Base-by-base conservation (phyloP, 1,140 invertebrate genomes). In the Drosophila lacteicornis region DNA sequence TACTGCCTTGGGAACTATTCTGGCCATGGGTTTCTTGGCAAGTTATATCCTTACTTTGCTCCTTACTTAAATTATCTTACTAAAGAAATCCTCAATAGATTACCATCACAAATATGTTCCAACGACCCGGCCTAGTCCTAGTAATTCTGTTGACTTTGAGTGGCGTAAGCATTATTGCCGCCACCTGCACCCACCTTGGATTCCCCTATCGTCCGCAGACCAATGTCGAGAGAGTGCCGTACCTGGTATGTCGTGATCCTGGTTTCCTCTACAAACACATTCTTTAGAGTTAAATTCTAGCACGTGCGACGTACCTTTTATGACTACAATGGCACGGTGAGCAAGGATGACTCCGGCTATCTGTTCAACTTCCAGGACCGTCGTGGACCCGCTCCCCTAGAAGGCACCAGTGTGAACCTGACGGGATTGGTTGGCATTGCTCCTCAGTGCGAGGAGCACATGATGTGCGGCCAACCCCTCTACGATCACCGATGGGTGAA, bases 301-400 rank as follows among this genome's bases (percentile, higher is more conserved):
- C 95, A 96, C 65, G 94, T 94, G 0, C 93, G 94, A 63, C 93
- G 95, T 75, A 94, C 93, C 73, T 95, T 94, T 90, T 95, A 95
- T 60, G 93, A 94, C 67, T 82, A 87, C 50, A 88, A 94, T 73
- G 94, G 94, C 13, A 92, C 83, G 0, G 74, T 95, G 7, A 93
- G 93, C 12, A 91, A 94, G 75, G 93, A 93, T 19, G 94, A 95
- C 33, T 94, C 95, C 12, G 96, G 96, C 13, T 95, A 95, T 73
- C 96, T 96, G 94, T 94, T 96, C 65, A 94, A 95, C n/a, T 94
- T 96, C 79, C 94, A 96, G 90, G 96, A 97, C 82, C 94, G 95
- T 78, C 95, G 95, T 75, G 95, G 95, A 85, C 94, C 95, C 30
- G 91, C 94, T 43, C 94, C 94, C 17, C 93, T 96, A 7, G 92